Evolutionary conservation across 2,888 invertebrate species (phyloP), one percentile per base, ranked within the genome.

Genomic region (Auanema freiburgensis): DNA sequence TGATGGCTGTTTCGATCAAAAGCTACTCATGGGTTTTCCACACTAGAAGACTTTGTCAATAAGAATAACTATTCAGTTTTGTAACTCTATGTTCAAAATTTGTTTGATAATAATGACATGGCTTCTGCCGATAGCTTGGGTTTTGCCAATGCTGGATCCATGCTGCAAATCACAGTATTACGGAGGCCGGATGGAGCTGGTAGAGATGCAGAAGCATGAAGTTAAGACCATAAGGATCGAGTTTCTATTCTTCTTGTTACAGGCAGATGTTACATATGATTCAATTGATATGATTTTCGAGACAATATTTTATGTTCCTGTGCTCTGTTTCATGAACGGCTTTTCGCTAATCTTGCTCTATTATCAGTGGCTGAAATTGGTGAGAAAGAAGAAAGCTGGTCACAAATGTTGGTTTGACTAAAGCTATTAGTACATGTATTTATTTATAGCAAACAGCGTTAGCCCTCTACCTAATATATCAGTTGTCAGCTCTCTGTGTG

Each of bases 271-370:
- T 5, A 62, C 54, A 23, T 62, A 51, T 21, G 62, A 62, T 40
- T 43, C 57, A 10, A 57, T 62, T 23, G 62, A 62, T 40, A 62
- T 62, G 62, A 40, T 62, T 8, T 62, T 62, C 50, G 62, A 62
- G 43, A 62, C 62, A 4, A 23, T 62, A 0, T 53, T 62, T 44
- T 62, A 62, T 43, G 62, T 54, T 6, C 62, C 62, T 3, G 57
- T 42, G 1, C 51, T 62, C 2, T 62, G 62, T 41, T 23, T 54
- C 33, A 51, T 62, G 51, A 62, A 62, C 23, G 54, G 54, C 1
- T 62, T 62, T 57, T 57, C 54, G 10, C 18, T 62, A 21, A 18
- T 62, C 21, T 51, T 62, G 62, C 40, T 62, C 16, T 62, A 46
- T 42, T 57, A 50, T 23, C 62, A 57, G 24, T 62, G 54, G 51